Percentiles rank a stretch among this genome's conserved stretches.
These are phyloP conservation scores for Brachionus koreanus DNA, from an alignment of 1,140 invertebrate genomes.

Conservation along the genomic window DNA sequence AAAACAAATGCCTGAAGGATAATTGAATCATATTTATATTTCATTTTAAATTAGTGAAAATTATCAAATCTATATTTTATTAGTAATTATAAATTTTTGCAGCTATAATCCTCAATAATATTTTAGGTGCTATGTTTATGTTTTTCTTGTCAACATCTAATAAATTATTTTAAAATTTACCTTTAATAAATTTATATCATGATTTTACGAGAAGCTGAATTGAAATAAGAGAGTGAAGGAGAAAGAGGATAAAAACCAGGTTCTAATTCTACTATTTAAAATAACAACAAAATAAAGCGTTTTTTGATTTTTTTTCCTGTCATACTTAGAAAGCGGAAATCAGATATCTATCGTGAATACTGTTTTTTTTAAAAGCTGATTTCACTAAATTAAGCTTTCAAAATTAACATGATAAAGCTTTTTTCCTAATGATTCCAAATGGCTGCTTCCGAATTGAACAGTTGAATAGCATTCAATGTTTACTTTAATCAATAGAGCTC, in stretches of 20 bases:
- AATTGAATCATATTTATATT: neutral
- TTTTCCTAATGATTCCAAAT: neutral
- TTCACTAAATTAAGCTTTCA: neutral
- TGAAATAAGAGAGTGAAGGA: neutral
- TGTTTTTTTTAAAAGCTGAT: neutral
- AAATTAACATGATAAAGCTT: neutral
- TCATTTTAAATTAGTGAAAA: neutral
- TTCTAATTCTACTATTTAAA: neutral
- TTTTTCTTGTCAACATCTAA: neutral
- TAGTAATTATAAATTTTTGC: neutral
- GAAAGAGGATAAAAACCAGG: neutral
- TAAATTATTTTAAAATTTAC: neutral
- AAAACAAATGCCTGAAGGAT: neutral
- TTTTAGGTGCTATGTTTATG: conserved; percentile 3
- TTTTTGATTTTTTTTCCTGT: neutral
- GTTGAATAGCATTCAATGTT: neutral
- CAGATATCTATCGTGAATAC: neutral
- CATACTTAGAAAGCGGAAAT: neutral
- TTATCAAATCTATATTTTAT: neutral
- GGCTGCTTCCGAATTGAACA: neutral
- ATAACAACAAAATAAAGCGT: neutral
- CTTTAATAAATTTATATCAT: neutral
- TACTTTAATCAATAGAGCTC: neutral
- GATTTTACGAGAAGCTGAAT: neutral
- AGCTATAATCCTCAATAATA: neutral